A percentile compares a stretch with the other conserved stretches of the same genome.
phyloP scores from a whole-genome alignment of 2,113 vertebrate species.

The Butorides virescens region DNA sequence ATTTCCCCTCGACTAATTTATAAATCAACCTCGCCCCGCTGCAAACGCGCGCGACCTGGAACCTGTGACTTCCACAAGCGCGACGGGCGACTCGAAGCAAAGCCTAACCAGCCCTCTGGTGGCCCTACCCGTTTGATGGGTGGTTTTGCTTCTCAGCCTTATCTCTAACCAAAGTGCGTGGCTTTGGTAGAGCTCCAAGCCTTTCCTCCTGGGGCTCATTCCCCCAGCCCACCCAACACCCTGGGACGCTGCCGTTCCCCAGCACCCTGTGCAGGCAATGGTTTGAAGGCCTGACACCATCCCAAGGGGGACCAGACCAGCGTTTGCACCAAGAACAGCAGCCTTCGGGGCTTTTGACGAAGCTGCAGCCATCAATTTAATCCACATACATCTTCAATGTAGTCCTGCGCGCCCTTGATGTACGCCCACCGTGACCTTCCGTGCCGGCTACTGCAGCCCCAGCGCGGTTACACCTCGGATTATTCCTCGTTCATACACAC shows the following conservation, averaged over 20 bases:
- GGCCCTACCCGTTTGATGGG: too few relatives aligned
- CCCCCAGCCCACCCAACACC: too few relatives aligned
- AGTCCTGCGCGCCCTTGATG: rapidly evolving
- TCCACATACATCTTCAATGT: rapidly evolving
- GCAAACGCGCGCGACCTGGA: neutral
- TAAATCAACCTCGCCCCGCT: neutral
- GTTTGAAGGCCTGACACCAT: neutral
- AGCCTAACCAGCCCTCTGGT: neutral
- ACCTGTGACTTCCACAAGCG: neutral
- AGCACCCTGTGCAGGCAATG: rapidly evolving
- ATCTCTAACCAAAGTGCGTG: neutral
- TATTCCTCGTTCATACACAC: neutral
- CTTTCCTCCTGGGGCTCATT: neutral
- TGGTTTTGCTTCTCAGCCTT: neutral
- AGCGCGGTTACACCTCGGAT: rapidly evolving
- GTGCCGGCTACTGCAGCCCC: neutral
- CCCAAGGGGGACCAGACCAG: neutral
- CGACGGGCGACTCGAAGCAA: neutral
- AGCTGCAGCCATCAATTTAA: neutral
- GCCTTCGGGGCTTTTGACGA: neutral
- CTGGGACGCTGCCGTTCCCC: neutral
- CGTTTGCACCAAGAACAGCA: neutral
- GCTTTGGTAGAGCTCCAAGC: too few relatives aligned
- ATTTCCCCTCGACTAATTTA: neutral
- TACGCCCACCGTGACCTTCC: rapidly evolving